A percentile compares a stretch with the other conserved stretches of the same genome.
phyloP scores from a whole-genome alignment of 2,888 invertebrate genomes.

The Acleris sparsana region DNA sequence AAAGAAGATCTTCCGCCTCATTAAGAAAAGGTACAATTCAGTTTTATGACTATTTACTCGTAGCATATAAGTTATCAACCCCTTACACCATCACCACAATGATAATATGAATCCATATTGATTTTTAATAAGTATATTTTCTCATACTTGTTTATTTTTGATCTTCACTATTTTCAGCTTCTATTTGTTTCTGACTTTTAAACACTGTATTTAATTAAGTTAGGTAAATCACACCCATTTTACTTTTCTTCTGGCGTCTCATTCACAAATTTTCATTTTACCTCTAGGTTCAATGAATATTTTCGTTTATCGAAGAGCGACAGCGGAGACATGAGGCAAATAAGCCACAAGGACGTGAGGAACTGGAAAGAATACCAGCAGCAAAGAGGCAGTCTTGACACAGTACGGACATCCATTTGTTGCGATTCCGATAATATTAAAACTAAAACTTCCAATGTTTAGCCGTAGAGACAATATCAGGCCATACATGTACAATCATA shows the following conservation, averaged over 20 bases:
- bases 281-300: conserved; percentile 60
- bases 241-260: background rate
- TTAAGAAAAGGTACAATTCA: conserved; percentile 82
- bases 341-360: conserved; percentile 42
- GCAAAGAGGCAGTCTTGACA: conserved; percentile 58
- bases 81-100: too few species aligned
- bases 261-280: conserved; percentile 39
- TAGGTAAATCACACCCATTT: background rate
- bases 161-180: too few species aligned
- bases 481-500: background rate
- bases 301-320: conserved; percentile 47
- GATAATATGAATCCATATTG: too few species aligned
- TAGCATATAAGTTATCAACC: too few species aligned
- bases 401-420: conserved; percentile 52
- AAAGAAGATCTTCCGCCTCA: conserved; percentile 84
- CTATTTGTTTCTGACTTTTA: too few species aligned
- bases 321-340: conserved; percentile 44
- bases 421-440: conserved; percentile 46
- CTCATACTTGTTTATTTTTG: too few species aligned
- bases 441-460: conserved; percentile 37
- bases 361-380: conserved; percentile 46
- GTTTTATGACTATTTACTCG: too few species aligned
- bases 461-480: background rate
- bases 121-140: too few species aligned
- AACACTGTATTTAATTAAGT: too few species aligned